Conservation (phyloP, 2,113 vertebrate genomes). For the Pogonocichla stellata region DNA sequence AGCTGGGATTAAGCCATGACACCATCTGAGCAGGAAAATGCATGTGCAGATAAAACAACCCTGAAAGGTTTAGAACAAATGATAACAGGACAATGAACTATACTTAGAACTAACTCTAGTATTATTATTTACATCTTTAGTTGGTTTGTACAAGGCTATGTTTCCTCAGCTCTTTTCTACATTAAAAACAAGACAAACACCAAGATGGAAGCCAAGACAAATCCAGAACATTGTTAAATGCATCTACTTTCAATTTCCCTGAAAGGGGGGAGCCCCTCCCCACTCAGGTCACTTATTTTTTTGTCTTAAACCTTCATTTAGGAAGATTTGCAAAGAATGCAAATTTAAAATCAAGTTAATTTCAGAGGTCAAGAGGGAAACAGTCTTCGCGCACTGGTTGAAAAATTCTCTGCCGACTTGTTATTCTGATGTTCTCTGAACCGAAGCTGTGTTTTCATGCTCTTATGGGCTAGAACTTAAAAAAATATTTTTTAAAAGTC, state of each 20-base stretch:
- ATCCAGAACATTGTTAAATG: neutral
- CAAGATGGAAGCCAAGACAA: neutral
- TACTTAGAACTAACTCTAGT: neutral
- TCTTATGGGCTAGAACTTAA: neutral
- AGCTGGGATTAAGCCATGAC: neutral
- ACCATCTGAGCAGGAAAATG: neutral
- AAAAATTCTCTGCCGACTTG: neutral
- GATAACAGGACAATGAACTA: neutral
- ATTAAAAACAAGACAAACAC: neutral
- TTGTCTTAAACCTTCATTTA: neutral
- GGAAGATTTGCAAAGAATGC: no score
- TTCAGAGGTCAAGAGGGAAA: neutral
- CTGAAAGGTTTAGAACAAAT: neutral
- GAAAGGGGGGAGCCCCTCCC: fast-evolving
- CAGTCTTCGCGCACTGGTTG: neutral
- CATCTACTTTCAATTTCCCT: neutral
- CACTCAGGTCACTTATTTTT: neutral
- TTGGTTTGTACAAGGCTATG: neutral
- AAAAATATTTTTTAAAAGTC: neutral
- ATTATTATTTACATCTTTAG: neutral
- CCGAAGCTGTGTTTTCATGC: neutral
- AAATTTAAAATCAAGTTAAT: neutral
- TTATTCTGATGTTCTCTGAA: neutral
- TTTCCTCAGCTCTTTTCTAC: neutral
- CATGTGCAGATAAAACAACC: neutral